Percentiles rank a stretch among this genome's conserved stretches.
Conservation (phyloP, 2,888 invertebrate species). For the Anagyrus pseudococci region DNA sequence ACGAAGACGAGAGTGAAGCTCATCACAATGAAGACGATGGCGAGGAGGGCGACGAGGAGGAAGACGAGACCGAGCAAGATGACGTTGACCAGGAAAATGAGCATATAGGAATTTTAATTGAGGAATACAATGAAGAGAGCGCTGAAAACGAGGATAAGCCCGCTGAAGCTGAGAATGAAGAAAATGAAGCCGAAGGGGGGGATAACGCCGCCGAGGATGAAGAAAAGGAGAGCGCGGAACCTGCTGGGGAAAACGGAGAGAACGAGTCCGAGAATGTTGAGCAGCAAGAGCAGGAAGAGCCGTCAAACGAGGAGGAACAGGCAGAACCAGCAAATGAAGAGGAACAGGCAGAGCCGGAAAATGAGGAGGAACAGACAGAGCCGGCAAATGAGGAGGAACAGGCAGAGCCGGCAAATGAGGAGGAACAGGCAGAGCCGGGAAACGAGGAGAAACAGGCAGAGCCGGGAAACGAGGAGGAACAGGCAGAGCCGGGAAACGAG, state of each 20-base stretch:
- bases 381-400: too few species aligned
- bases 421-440: too few species aligned
- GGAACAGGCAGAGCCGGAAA: slow-evolving; percentile 39
- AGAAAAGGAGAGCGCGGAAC: too few species aligned
- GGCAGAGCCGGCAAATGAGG: too few species aligned
- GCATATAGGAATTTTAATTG: slow-evolving; percentile 32
- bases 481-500: too few species aligned
- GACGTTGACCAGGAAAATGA: slow-evolving; percentile 26
- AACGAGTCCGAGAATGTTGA: too few species aligned
- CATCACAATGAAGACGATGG: slow-evolving; percentile 27
- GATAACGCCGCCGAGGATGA: slow-evolving; percentile 42
- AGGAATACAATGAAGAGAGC: slow-evolving; percentile 18
- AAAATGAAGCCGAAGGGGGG: slow-evolving; percentile 10
- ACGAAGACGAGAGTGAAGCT: slow-evolving; percentile 30
- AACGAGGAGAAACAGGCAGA: too few species aligned
- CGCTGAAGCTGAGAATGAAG: slow-evolving; percentile 23
- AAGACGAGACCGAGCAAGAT: slow-evolving; percentile 36
- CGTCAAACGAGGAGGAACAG: slow-evolving; percentile 28
- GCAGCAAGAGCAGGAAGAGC: slow-evolving; percentile 36
- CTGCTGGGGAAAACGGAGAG: too few species aligned
- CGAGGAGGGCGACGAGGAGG: slow-evolving; percentile 29
- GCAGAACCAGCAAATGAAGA: slow-evolving; percentile 32
- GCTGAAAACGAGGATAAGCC: slow-evolving; percentile 20
- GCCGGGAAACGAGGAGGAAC: too few species aligned
- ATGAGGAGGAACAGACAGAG: too few species aligned